Evolutionary conservation across 2,797 vertebrate species (phyloP).

Genomic region (Graptemys geographica): DNA sequence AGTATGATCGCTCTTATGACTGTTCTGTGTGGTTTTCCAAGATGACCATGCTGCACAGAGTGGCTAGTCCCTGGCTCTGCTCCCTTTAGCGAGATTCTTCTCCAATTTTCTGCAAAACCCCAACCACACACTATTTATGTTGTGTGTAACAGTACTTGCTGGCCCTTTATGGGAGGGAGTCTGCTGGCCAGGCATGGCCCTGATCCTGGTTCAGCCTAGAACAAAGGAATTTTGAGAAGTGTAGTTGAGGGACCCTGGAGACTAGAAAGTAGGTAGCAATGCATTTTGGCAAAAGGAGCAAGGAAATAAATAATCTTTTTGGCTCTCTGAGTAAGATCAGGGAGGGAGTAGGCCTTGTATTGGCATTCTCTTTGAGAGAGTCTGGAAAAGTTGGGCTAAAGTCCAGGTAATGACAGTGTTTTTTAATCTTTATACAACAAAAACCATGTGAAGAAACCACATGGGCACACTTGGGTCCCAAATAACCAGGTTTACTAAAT

Average conservation of each 20-base stretch:
- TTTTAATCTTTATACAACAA: neutral
- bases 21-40: too few relatives aligned
- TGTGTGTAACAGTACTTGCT: neutral
- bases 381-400: neutral
- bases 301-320: neutral
- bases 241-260: neutral
- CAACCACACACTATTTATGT: neutral
- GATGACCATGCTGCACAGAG: too few relatives aligned
- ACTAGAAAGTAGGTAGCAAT: neutral
- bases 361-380: neutral
- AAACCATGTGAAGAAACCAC: neutral
- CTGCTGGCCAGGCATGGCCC: neutral
- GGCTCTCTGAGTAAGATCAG: neutral
- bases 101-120: neutral
- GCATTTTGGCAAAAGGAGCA: too few relatives aligned
- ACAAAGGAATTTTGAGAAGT: neutral
- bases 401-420: too few relatives aligned
- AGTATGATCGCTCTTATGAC: too few relatives aligned
- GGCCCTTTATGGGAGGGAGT: neutral
- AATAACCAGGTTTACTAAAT: neutral
- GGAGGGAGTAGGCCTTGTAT: neutral
- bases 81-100: too few relatives aligned
- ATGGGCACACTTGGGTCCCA: neutral
- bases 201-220: neutral
- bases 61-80: too few relatives aligned